phyloP scores from a whole-genome alignment of 2,797 vertebrate genomes.

The Thunnus albacares region DNA sequence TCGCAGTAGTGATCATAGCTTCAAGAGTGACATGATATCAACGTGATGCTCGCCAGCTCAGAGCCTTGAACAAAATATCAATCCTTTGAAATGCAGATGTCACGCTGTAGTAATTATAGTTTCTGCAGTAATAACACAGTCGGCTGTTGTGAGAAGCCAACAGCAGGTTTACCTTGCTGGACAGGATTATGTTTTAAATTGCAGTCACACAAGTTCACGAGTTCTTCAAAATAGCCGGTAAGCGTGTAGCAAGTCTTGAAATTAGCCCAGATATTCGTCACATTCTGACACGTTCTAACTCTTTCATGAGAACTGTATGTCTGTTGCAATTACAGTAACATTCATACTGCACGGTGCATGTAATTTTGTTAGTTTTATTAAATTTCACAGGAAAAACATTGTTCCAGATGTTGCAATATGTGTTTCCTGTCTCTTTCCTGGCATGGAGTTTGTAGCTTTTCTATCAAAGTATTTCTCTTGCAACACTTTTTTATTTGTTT shows the following conservation, averaged over 20 bases:
- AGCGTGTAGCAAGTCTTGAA: not conserved
- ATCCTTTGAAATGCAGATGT: constrained; percentile 1
- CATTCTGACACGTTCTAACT: not conserved
- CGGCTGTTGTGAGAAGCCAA: constrained; percentile 6
- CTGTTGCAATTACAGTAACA: not conserved
- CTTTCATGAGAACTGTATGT: not conserved
- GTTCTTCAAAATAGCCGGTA: constrained; percentile 5
- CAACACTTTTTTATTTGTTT: not conserved
- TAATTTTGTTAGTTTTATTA: not conserved
- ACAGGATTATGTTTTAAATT: constrained; percentile 9
- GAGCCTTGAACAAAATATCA: constrained; percentile 10
- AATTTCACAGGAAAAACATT: not conserved
- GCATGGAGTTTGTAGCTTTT: not conserved
- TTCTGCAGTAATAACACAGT: constrained; percentile 29
- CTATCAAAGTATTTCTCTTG: not conserved
- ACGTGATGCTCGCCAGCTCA: constrained; percentile 6
- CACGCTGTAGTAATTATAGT: constrained; percentile 37
- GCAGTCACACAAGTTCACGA: not conserved
- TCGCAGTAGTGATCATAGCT: not conserved
- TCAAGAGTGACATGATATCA: constrained; percentile 10
- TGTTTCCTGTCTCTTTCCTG: constrained; percentile 25
- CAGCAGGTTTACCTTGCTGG: not conserved
- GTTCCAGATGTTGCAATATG: not conserved
- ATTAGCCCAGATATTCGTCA: constrained; percentile 1
- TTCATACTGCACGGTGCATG: not conserved